A percentile compares a stretch with the other conserved stretches of the same genome.
These are phyloP conservation scores for Arremon brunneinucha DNA, from an alignment of 2,797 vertebrate genomes.

Conservation along the genomic window DNA sequence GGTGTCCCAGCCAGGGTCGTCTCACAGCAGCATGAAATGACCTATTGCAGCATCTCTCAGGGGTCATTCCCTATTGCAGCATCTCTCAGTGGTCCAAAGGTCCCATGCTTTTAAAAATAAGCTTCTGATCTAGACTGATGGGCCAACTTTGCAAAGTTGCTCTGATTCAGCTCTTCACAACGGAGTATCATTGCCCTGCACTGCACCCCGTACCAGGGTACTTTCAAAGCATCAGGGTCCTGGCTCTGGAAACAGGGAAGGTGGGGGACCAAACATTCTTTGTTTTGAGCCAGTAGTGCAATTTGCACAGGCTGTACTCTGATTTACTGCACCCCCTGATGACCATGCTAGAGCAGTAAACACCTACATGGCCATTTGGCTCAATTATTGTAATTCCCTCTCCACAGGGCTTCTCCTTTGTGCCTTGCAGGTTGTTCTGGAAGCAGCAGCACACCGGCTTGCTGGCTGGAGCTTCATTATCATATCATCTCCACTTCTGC, in stretches of 20 bases:
- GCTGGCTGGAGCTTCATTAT: not conserved
- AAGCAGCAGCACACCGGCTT: not conserved
- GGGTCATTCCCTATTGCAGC: not conserved
- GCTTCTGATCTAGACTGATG: fast-evolving
- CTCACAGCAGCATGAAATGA: not conserved
- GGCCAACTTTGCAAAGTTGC: not conserved
- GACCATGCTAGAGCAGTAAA: slow-evolving; percentile 25
- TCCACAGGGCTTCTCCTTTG: not conserved
- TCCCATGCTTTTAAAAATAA: not conserved
- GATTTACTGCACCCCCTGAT: slow-evolving; percentile 1
- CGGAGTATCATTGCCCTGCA: fast-evolving
- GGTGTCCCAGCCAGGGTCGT: not conserved
- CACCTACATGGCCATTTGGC: slow-evolving; percentile 2
- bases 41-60: not conserved
- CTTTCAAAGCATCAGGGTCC: not conserved
- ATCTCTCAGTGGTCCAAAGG: not conserved
- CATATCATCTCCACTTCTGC: not conserved
- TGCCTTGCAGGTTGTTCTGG: not conserved
- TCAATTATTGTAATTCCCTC: slow-evolving; percentile 44
- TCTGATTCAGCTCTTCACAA: not conserved
- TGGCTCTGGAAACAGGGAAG: not conserved
- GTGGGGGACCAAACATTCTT: not conserved
- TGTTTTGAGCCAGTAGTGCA: not conserved
- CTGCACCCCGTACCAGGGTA: fast-evolving
- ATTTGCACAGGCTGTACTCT: not conserved